phyloP scores from a whole-genome alignment of 2,888 invertebrate species.

The Agonopterix heracliana region DNA sequence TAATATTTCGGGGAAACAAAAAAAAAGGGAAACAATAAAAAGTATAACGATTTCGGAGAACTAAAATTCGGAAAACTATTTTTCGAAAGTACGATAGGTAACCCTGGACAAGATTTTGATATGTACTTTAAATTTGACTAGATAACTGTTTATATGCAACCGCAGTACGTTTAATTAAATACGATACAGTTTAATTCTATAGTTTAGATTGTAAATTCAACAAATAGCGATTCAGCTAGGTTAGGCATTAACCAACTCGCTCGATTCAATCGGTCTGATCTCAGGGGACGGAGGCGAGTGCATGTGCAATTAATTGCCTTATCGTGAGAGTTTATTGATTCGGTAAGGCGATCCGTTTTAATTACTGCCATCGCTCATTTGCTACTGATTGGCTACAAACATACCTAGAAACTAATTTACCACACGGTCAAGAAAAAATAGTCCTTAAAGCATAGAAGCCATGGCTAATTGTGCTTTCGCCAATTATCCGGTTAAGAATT shows the following conservation, averaged over 20 bases:
- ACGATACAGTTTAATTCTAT: too few species aligned
- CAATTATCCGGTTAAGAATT: constrained; percentile 18
- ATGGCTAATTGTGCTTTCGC: not conserved
- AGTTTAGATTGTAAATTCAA: too few species aligned
- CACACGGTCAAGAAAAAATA: constrained; percentile 23
- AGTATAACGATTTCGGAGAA: too few species aligned
- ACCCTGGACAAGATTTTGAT: too few species aligned
- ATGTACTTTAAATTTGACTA: too few species aligned
- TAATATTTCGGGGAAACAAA: too few species aligned
- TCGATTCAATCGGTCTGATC: constrained; percentile 30
- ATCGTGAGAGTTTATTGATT: constrained; percentile 70
- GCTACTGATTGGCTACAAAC: constrained; percentile 55
- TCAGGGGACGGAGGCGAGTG: constrained; percentile 42
- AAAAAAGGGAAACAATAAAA: too few species aligned
- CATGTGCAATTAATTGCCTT: constrained; percentile 73
- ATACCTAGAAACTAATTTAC: constrained; percentile 19
- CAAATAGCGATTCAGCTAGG: not conserved
- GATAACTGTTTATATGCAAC: constrained; percentile 4
- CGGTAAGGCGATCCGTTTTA: constrained; percentile 73
- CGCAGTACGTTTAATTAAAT: not conserved
- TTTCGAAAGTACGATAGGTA: too few species aligned
- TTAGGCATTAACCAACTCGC: not conserved
- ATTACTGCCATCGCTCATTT: constrained; percentile 70
- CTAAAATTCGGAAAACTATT: too few species aligned
- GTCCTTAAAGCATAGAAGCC: constrained; percentile 2